Evolutionary conservation across 2,797 vertebrate genomes (phyloP), one percentile per base, ranked within the genome.

Genomic region (Pteronotus mesoamericanus): DNA sequence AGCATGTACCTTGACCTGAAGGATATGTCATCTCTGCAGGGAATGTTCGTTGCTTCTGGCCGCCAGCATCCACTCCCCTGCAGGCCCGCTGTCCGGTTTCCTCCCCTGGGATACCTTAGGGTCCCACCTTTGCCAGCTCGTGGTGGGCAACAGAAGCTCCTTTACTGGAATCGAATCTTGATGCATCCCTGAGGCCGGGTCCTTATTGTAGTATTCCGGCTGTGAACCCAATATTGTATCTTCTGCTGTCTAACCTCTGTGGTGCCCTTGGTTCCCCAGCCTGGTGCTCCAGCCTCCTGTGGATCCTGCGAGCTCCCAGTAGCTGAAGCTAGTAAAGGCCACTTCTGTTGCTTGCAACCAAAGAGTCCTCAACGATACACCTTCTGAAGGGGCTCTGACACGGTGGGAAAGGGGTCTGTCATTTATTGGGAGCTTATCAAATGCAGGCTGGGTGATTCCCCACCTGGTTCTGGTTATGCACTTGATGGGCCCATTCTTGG

Each of bases 71-170:
- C 24, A 19, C 24, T 37, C 19, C 46, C 48, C 51, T 39, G 75
- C 12, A 48, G 74, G 46, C 48, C 11, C 37, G 42, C 7, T 22
- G 68, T 57, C 69, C 11, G 29, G 61, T 57, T 91, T 77, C 55
- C 46, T 86, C 82, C 57, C 26, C 87, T 71, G 78, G 55, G 92
- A 64, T 32, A 57, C 39, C 85, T 75, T 18, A 55, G 42, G 86
- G 74, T 42, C 77, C 53, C 72, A 85, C 48, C 53, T 96, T 89
- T 29, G 11, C n/a, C 5, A 86, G 64, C n/a, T n/a, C 19, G 64
- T 75, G 74, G 88, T 86, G 72, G 72, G n/a, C 42, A 16, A 44
- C 44, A 85, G 66, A 77, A 87, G n/a, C 39, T 57, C 74, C n/a
- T 51, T 91, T 24, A 26, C n/a, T n/a, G 68, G 42, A 24, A 53